These are phyloP conservation scores for Drosophila asahinai DNA, from an alignment of 1,140 invertebrate genomes.

Conservation along the genomic window DNA sequence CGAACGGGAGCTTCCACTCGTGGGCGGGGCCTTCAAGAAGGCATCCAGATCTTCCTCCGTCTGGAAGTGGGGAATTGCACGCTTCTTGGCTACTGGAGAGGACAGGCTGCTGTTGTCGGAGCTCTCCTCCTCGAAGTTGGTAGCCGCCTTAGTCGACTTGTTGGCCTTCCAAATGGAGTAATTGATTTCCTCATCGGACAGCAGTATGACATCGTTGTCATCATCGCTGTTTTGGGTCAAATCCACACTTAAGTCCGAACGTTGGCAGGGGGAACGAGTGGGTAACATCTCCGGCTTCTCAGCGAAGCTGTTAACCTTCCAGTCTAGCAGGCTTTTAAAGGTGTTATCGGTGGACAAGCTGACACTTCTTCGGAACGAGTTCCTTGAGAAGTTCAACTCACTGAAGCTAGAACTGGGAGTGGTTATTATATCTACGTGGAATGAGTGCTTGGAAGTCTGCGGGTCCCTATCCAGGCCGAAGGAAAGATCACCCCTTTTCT, in stretches of 20 bases:
- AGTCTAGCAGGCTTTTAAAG: conserved; percentile 52
- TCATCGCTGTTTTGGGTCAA: conserved; percentile 58
- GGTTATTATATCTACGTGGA: not conserved
- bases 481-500: not conserved
- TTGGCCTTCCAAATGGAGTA: conserved; percentile 82
- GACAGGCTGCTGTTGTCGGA: conserved; percentile 15
- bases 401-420: conserved; percentile 21
- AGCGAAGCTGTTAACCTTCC: conserved; percentile 18
- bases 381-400: conserved; percentile 31
- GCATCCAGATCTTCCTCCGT: conserved; percentile 59
- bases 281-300: conserved; percentile 6
- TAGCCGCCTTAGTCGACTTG: conserved; percentile 30
- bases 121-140: conserved; percentile 2
- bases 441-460: not conserved
- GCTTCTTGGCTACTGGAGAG: conserved; percentile 21
- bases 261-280: not conserved
- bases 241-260: conserved; percentile 58
- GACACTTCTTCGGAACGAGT: conserved; percentile 30
- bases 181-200: conserved; percentile 83
- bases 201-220: conserved; percentile 53
- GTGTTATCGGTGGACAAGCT: conserved; percentile 48
- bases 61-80: conserved; percentile 44
- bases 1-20: conserved; percentile 27
- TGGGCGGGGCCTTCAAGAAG: conserved; percentile 17
- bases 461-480: not conserved